Evolutionary conservation across 92 coral and sea anemone species (phyloP), one percentile per base, ranked within the genome.

Genomic region (Zoanthus gigantus): DNA sequence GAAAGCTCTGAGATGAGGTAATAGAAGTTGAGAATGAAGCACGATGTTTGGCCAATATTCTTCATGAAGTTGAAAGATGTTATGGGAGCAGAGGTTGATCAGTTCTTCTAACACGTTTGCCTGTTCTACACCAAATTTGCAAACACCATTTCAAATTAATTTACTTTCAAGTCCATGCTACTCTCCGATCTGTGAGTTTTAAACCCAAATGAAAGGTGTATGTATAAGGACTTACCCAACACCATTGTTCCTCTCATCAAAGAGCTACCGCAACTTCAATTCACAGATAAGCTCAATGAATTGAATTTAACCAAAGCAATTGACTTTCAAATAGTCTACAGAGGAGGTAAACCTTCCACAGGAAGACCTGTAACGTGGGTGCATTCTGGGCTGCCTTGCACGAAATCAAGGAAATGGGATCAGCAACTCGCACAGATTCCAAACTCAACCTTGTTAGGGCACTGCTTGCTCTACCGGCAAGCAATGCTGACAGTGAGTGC

Each of bases 221-320:
- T 67, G 56, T 61, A 14, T 60, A 83, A 83, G 66, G 82, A 85
- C 82, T 16, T 85, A 53, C 82, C 88, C 23, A 72, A 74, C 37
- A 72, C 88, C 9, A 56, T 73, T 34, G 50, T 56, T 7, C 81
- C 81, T 48, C 72, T 84, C 16, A 74, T 78, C 37, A 83, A 83
- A 83, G 76, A 83, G 16, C 78, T 83, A 45, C 87, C 54, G 10
- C 87, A 83, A 32, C 87, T 83, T 83, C 78, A 83, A 28, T 69
- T 71, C 67, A 71, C 87, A 83, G 87, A 48, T 7, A 83, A 83
- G 68, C 79, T 71, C 0, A 8, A 48, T 52, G 79, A 71, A 50
- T 28, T 83, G 78, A 83, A 71, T 23, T 23, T 23, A 83, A 83
- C 87, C 16, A 67, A 83, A 37, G 79, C 79, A 71, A 68, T 83